Base-by-base conservation (phyloP, 2,113 vertebrate species). In the Zosterops japonicus region DNA sequence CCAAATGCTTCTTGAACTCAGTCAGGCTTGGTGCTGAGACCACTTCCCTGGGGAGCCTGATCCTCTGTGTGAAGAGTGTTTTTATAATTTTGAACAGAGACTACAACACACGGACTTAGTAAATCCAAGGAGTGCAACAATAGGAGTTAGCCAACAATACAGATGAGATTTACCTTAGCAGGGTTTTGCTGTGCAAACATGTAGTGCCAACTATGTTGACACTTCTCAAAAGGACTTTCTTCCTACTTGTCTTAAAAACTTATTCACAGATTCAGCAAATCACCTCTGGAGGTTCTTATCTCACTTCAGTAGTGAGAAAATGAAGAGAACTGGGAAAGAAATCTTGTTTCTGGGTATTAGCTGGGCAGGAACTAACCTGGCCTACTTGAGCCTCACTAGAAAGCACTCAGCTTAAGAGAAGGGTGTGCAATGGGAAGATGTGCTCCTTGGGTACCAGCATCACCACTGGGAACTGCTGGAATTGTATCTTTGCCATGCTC, bases 71-170 rank as follows among this genome's bases (percentile, higher is more conserved):
- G 47, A 61, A 47, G 14, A 68, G 3, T 25, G 12, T 61, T 60
- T 47, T 55, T 39, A 21, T 27, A 31, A 55, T 35, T 41, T 31
- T 31, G 24, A 69, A 22, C 14, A 46, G 8, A 35, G 49, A 61
- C 3, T 31, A 8, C 8, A 41, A 49, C n/a, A 31, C n/a, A 53
- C 0, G 0, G 39, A 60, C 7, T 53, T n/a, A n/a, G 20, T 57
- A 64, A 65, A 72, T 35, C 16, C 29, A 31, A 75, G 53, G 13
- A 68, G 24, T 10, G 39, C 29, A 83, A 47, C 21, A 41, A 0
- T 8, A 65, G 14, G 12, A 52, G 9, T n/a, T 52, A 50, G 10
- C 29, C 11, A 70, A 39, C 29, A 33, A 3, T 24, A 64, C 10
- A 31, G 8, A 3, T 35, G 11, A 6, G 27, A 52, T 42, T 68